These are phyloP conservation scores for Lasioglossum baleicum DNA, from an alignment of 1,140 invertebrate species.

Conservation along the genomic window DNA sequence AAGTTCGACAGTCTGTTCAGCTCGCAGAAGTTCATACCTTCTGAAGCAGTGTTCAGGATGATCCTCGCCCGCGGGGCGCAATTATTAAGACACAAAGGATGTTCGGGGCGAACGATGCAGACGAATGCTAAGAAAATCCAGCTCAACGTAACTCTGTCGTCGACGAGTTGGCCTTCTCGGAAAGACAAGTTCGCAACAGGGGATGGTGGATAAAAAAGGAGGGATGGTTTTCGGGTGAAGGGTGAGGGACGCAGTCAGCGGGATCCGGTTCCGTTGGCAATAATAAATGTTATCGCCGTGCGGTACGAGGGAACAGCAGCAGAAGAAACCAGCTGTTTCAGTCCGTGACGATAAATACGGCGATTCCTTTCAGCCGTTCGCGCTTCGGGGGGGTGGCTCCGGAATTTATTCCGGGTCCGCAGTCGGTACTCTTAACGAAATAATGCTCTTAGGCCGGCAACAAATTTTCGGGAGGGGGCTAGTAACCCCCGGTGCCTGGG, in stretches of 20 bases:
- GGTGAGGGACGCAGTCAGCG: background rate
- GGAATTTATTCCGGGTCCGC: constrained; percentile 45
- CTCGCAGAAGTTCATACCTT: background rate
- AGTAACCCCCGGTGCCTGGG: background rate
- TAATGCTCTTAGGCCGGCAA: constrained; percentile 39
- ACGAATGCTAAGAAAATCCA: constrained; percentile 2
- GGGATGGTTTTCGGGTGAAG: background rate
- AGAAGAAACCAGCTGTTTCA: constrained; percentile 46
- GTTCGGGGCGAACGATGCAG: background rate
- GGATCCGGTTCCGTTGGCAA: background rate
- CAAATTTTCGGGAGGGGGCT: constrained; percentile 48
- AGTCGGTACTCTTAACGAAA: constrained; percentile 35
- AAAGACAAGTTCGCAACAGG: background rate
- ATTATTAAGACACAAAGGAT: constrained; percentile 1
- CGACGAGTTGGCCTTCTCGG: background rate
- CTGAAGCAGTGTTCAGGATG: background rate
- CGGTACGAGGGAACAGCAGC: background rate
- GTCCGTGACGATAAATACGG: constrained; percentile 37
- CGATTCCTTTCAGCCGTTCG: constrained; percentile 32
- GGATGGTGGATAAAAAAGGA: no score
- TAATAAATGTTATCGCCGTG: constrained; percentile 54
- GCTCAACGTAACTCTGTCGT: background rate
- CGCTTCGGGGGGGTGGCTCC: background rate
- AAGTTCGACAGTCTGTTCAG: no score
- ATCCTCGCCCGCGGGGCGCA: no score